phyloP scores from a whole-genome alignment of 2,113 vertebrate species.

The Syngnathus floridae region DNA sequence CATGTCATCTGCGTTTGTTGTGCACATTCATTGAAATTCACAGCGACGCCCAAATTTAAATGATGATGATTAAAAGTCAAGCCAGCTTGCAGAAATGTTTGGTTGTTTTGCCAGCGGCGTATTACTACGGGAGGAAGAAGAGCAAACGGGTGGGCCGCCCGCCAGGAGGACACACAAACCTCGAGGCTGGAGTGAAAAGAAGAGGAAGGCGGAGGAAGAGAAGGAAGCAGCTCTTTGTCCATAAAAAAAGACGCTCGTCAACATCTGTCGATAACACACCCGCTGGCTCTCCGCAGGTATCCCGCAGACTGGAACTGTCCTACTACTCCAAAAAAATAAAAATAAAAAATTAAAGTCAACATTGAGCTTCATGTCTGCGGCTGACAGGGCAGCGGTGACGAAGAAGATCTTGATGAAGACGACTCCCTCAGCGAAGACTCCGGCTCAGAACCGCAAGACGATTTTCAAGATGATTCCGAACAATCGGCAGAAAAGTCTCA shows the following conservation, averaged over 20 bases:
- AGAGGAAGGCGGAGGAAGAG: constrained; percentile 88
- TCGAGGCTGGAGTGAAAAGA: constrained; percentile 88
- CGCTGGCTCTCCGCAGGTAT: constrained; percentile 90
- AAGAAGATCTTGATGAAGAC: constrained; percentile 91
- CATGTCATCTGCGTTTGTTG: background rate
- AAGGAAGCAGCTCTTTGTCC: constrained; percentile 92
- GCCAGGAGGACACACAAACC: constrained; percentile 84
- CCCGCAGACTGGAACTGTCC: background rate
- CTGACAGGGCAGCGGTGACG: constrained; percentile 83
- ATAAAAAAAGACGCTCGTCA: constrained; percentile 92
- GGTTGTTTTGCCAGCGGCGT: constrained; percentile 70
- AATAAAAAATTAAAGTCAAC: too few species aligned
- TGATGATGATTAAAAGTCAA: background rate
- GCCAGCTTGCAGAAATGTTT: constrained; percentile 1
- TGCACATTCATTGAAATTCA: background rate
- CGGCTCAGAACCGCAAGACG: constrained; percentile 85
- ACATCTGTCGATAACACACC: constrained; percentile 90
- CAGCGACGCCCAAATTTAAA: background rate
- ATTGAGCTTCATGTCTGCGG: background rate
- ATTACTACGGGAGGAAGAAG: constrained; percentile 94
- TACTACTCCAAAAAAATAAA: too few species aligned
- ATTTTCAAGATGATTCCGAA: constrained; percentile 88
- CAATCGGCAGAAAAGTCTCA: constrained; percentile 85
- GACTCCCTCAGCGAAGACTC: constrained; percentile 89
- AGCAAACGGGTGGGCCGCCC: constrained; percentile 88